Conservation (phyloP, 2,888 invertebrate genomes). For the Heteropelma amictum region DNA sequence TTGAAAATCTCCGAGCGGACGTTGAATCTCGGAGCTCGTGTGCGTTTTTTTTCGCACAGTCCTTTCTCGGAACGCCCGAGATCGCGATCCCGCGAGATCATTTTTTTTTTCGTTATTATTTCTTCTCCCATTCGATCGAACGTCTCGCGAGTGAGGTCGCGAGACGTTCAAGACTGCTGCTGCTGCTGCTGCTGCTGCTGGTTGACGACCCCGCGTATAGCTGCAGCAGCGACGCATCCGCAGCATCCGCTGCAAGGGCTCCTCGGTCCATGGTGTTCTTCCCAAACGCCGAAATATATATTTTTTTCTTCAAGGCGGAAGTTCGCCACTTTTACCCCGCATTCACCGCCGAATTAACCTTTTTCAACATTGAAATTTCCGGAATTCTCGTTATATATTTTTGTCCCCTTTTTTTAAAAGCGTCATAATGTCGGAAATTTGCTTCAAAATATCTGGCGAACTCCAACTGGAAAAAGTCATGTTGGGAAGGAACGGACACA, state of each 20-base stretch:
- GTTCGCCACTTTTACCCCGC: constrained; percentile 8
- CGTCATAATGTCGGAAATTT: no score
- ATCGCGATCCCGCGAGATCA: background rate
- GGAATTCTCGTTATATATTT: no score
- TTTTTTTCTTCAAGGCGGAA: constrained; percentile 9
- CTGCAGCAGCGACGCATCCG: constrained; percentile 54
- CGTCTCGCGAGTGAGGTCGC: background rate
- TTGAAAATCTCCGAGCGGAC: no score
- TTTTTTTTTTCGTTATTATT: background rate
- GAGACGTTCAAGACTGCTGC: no score
- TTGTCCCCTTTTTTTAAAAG: no score
- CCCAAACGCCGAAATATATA: constrained; percentile 62
- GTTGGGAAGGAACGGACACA: background rate
- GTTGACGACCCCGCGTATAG: constrained; percentile 67
- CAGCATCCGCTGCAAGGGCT: constrained; percentile 49
- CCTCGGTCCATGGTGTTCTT: constrained; percentile 69
- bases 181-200: constrained; percentile 49
- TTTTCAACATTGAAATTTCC: background rate
- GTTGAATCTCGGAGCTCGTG: no score
- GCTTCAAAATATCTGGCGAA: no score
- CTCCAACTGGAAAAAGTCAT: background rate
- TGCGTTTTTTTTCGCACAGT: no score
- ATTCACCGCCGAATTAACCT: constrained; percentile 2
- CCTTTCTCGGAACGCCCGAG: no score
- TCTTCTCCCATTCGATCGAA: background rate